Base-by-base conservation (phyloP, 2,797 vertebrate species). In the Anas capensis region DNA sequence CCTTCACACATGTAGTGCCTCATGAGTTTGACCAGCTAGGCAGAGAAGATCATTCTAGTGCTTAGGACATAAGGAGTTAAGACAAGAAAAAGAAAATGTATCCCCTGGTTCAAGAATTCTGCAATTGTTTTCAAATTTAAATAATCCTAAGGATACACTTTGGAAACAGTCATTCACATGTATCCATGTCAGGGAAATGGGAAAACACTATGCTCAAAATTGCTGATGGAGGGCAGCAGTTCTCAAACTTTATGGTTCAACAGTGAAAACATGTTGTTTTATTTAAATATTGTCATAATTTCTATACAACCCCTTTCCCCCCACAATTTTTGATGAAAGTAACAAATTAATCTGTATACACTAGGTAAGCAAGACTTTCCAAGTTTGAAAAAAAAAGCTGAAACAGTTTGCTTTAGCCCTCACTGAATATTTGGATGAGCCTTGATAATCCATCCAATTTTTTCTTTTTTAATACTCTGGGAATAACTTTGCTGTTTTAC, bases 231-330 rank as follows among this genome's bases (percentile, higher is more conserved):
- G 96, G 97, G 95, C 95, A 97, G 94, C 86, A 97, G 93, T 82
- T 96, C 92, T 97, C 93, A 96, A 97, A 96, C 83, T 97, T 96
- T 92, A 93, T 84, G 93, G 82, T 88, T 96, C 46, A 57, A 87
- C 79, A 97, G 94, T 92, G 95, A 97, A 97, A 96, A 97, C 83
- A 96, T 77, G 72, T 49, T 7, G 68, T 92, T 97, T 98, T 97
- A 97, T 97, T 98, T 96, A 96, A 97, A 95, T 97, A 97, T 94
- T 92, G 68, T 96, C 92, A 92, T 93, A 86, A 92, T 96, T 97
- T 96, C 97, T 97, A 95, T 93, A 97, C 94, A 97, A 96, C 87
- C 53, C 69, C 62, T 87, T 86, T 90, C 91, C 19, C 58, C 93
- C 80, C 27, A 15, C 23, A 77, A 96, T 95, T 95, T 88, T 61